Conservation (phyloP, 2,888 invertebrate genomes). For the Lepas anatifera region DNA sequence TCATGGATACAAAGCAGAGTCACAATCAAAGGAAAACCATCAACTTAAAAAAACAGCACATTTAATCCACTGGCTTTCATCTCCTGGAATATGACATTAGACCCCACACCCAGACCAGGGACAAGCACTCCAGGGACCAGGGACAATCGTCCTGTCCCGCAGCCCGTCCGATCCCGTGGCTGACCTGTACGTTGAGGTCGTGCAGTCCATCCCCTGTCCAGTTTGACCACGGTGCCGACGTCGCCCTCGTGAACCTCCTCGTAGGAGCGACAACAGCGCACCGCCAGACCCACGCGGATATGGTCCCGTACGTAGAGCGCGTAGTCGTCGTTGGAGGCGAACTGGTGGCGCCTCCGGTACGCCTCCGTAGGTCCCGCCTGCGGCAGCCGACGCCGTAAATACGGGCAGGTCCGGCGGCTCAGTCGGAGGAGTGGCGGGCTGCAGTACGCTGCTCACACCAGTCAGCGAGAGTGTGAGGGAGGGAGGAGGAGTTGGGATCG, state of each 20-base stretch:
- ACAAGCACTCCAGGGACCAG: too few relatives aligned
- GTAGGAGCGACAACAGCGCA: constrained; percentile 78
- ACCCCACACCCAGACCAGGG: too few relatives aligned
- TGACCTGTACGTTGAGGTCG: constrained; percentile 76
- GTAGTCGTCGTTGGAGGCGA: constrained; percentile 79
- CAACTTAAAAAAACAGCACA: too few relatives aligned
- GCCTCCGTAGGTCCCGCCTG: constrained; percentile 18
- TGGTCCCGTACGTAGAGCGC: constrained; percentile 81
- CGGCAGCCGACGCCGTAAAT: not conserved
- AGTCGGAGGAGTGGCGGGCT: too few relatives aligned
- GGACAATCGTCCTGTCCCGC: not conserved
- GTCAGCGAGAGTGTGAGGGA: too few relatives aligned
- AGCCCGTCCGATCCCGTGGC: not conserved
- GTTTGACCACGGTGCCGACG: constrained; percentile 77
- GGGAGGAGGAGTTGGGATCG: too few relatives aligned
- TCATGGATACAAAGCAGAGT: too few relatives aligned
- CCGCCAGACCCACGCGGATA: constrained; percentile 77
- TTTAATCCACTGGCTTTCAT: too few relatives aligned
- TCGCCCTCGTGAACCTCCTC: constrained; percentile 85
- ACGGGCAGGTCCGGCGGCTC: too few relatives aligned
- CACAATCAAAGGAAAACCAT: too few relatives aligned
- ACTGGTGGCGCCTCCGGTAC: constrained; percentile 56
- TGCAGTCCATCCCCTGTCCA: constrained; percentile 83
- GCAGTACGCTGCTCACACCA: too few relatives aligned
- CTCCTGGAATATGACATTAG: too few relatives aligned